These are phyloP conservation scores for Drosophila aldrichi DNA, from an alignment of 2,888 invertebrate species.

Conservation along the genomic window DNA sequence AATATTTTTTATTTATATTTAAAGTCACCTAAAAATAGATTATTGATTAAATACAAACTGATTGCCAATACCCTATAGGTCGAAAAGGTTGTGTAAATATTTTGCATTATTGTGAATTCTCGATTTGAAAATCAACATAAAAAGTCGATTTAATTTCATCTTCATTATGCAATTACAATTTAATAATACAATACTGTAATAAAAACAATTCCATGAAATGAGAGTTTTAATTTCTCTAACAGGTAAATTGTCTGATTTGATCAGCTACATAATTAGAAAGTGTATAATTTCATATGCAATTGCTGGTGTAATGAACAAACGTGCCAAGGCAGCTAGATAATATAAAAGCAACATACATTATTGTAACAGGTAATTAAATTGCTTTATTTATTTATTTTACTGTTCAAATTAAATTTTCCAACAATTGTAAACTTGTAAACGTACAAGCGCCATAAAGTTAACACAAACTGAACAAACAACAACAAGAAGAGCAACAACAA, in stretches of 20 bases:
- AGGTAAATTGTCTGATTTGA: not conserved
- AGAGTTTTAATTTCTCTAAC: not conserved
- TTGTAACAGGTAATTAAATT: slow-evolving; percentile 39
- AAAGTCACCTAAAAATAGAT: not conserved
- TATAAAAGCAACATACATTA: slow-evolving; percentile 10
- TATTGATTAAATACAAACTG: not conserved
- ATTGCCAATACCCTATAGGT: not conserved
- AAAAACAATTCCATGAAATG: slow-evolving; percentile 1
- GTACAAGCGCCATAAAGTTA: slow-evolving; percentile 39
- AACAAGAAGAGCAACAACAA: not conserved
- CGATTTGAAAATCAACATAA: not conserved
- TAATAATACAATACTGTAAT: not conserved
- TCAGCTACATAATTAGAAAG: slow-evolving; percentile 6
- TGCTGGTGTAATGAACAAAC: slow-evolving; percentile 1
- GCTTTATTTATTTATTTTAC: slow-evolving; percentile 48
- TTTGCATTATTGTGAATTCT: not conserved
- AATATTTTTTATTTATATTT: too few relatives aligned
- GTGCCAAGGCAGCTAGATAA: not conserved
- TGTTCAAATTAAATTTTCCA: slow-evolving; percentile 45
- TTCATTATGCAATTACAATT: not conserved
- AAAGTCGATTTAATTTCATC: not conserved
- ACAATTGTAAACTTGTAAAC: slow-evolving; percentile 48
- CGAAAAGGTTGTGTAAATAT: not conserved
- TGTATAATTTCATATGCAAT: not conserved
- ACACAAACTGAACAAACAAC: slow-evolving; percentile 23